These are phyloP conservation scores for Holothuria leucospilota DNA, from an alignment of 53 echinoderm and acorn worm species.

Conservation along the genomic window DNA sequence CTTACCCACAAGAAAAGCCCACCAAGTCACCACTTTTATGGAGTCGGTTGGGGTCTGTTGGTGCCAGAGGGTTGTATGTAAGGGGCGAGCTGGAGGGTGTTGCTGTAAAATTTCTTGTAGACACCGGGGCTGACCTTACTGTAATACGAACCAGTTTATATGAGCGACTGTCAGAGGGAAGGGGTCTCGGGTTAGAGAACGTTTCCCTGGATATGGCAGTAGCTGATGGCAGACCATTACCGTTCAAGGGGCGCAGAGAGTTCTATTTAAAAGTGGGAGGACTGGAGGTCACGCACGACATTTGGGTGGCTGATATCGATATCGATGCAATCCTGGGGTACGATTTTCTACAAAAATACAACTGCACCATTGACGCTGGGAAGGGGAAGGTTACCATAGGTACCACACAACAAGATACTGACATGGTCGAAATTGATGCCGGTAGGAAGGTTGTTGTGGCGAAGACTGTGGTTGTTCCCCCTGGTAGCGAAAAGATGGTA, in stretches of 20 bases:
- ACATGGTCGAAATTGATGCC: neutral
- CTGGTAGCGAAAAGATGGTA: slow-evolving; percentile 32
- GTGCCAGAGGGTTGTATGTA: too few relatives aligned
- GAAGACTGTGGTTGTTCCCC: slow-evolving; percentile 32
- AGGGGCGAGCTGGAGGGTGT: too few relatives aligned
- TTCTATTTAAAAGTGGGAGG: neutral
- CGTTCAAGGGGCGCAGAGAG: neutral
- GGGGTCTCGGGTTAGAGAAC: neutral
- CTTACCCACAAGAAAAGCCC: slow-evolving; percentile 5
- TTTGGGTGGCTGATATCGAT: too few relatives aligned
- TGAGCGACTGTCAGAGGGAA: neutral
- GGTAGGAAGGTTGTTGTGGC: slow-evolving; percentile 11
- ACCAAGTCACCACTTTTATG: neutral
- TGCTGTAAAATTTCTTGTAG: too few relatives aligned
- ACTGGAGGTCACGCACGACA: slow-evolving; percentile 5
- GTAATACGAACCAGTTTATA: neutral
- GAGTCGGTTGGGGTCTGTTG: neutral
- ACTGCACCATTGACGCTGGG: too few relatives aligned
- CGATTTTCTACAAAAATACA: neutral
- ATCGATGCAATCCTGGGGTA: too few relatives aligned
- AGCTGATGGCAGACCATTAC: too few relatives aligned
- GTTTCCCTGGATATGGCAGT: neutral
- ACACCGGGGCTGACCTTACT: too few relatives aligned
- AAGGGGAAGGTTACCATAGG: neutral
- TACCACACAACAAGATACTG: neutral